A percentile compares a stretch with the other conserved stretches of the same genome.
Evolutionary conservation across 2,888 invertebrate species (phyloP).

Genomic region (Unio pictorum): DNA sequence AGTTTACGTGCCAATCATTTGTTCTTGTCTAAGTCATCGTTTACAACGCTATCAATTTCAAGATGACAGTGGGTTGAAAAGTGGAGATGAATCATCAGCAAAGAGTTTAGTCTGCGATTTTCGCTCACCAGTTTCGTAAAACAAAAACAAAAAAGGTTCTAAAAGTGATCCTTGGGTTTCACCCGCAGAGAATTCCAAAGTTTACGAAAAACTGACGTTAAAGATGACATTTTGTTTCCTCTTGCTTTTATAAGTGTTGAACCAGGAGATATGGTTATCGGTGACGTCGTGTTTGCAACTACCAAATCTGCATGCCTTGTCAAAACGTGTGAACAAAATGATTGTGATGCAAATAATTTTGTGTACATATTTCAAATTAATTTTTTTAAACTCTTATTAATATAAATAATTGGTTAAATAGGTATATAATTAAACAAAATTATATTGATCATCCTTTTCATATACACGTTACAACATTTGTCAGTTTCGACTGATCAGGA

Average conservation of each 20-base stretch:
- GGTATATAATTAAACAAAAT: constrained; percentile 5
- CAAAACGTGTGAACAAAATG: not conserved
- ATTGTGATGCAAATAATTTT: constrained; percentile 4
- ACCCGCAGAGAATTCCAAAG: not conserved
- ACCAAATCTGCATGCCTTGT: constrained; percentile 13
- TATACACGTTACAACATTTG: too few species aligned
- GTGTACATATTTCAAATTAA: constrained; percentile 8
- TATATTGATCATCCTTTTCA: too few species aligned
- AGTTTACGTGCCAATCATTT: constrained; percentile 1
- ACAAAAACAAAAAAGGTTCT: constrained; percentile 13
- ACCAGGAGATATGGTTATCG: constrained; percentile 2
- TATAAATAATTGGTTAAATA: constrained; percentile 8
- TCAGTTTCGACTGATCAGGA: too few species aligned
- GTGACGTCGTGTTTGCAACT: constrained; percentile 7
- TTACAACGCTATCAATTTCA: constrained; percentile 8
- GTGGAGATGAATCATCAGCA: constrained; percentile 9
- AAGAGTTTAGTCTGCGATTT: constrained; percentile 6
- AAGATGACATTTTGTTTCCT: constrained; percentile 5
- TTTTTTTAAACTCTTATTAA: constrained; percentile 8
- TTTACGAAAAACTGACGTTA: constrained; percentile 1
- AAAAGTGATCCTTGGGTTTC: constrained; percentile 16
- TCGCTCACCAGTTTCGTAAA: constrained; percentile 9
- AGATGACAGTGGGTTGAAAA: not conserved
- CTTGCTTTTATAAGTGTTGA: constrained; percentile 3
- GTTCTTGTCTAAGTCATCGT: constrained; percentile 6